These are phyloP conservation scores for Atlantisia rogersi DNA, from an alignment of 2,113 vertebrate genomes.

Conservation along the genomic window DNA sequence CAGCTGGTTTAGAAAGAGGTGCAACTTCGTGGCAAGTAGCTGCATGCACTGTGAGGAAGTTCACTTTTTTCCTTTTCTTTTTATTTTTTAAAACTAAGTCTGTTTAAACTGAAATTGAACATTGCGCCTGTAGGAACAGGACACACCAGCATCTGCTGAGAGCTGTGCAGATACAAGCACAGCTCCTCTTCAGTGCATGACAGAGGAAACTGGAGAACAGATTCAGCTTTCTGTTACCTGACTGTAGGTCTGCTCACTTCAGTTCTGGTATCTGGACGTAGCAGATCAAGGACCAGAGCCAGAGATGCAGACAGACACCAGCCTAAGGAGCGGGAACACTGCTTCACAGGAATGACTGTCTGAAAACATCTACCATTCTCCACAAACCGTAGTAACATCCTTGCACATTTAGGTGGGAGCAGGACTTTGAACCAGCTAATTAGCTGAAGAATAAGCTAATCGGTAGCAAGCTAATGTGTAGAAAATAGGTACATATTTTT, in stretches of 20 bases:
- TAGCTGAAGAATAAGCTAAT: neutral
- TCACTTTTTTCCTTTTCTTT: neutral
- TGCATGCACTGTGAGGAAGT: neutral
- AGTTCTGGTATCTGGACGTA: neutral
- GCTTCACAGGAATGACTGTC: neutral
- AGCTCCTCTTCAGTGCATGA: neutral
- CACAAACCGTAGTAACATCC: neutral
- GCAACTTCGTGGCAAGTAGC: neutral
- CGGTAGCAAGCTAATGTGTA: neutral
- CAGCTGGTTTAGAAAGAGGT: neutral
- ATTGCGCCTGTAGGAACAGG: neutral
- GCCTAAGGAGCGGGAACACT: neutral
- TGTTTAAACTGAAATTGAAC: neutral
- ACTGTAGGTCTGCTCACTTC: neutral
- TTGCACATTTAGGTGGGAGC: neutral
- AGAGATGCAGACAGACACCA: neutral
- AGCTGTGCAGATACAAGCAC: neutral
- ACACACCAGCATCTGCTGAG: constrained; percentile 29
- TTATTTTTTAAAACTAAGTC: neutral
- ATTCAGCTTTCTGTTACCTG: neutral
- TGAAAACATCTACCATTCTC: neutral
- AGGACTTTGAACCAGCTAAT: neutral
- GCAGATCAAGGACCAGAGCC: neutral
- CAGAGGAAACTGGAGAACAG: neutral
- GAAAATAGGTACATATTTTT: neutral